Evolutionary conservation across 2,113 vertebrate genomes (phyloP).

Genomic region (Mesembrinibis cayennensis): DNA sequence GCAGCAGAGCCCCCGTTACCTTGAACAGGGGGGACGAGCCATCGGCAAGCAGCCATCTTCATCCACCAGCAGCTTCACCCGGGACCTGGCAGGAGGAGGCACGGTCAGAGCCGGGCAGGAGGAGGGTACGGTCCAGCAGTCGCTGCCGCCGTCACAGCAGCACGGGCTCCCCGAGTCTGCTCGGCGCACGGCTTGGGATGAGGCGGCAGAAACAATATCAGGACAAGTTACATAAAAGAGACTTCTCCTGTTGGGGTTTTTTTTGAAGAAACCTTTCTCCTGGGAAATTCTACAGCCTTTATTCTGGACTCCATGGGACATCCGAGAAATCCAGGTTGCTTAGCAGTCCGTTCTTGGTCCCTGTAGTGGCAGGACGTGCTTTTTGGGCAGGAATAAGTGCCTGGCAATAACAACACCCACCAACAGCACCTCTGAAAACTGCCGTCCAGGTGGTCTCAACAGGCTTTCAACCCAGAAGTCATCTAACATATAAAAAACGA

Average conservation of each 20-base stretch:
- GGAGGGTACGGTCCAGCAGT: background rate
- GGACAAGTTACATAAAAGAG: background rate
- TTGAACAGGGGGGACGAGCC: fast-evolving
- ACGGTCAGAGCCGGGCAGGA: background rate
- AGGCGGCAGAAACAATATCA: background rate
- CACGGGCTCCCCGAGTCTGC: fast-evolving
- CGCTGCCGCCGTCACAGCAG: fast-evolving
- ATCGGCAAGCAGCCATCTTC: background rate
- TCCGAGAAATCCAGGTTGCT: background rate
- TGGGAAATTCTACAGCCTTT: background rate
- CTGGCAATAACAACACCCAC: background rate
- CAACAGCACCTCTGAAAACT: background rate
- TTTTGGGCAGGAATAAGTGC: background rate
- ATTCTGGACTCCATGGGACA: background rate
- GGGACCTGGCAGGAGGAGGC: background rate
- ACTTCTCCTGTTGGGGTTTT: background rate
- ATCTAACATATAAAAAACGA: background rate
- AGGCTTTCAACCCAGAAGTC: background rate
- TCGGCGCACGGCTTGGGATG: fast-evolving
- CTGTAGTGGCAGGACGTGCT: background rate
- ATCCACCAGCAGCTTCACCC: background rate
- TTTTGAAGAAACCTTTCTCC: background rate
- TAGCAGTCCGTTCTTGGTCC: background rate
- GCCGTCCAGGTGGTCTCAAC: background rate
- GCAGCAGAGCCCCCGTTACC: background rate